phyloP scores from a whole-genome alignment of 2,888 invertebrate genomes.

The Apotomis betuletana region DNA sequence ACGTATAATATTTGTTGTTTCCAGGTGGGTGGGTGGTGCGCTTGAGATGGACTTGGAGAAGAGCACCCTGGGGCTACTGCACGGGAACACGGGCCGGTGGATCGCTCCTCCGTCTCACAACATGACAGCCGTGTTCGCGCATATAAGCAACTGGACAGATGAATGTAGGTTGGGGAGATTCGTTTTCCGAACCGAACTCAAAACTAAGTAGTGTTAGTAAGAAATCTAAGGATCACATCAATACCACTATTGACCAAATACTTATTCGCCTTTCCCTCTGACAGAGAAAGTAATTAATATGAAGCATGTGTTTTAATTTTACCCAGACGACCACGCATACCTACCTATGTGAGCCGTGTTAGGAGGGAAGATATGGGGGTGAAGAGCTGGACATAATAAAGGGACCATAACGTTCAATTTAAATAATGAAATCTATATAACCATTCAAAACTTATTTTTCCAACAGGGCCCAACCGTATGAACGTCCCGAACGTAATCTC shows the following conservation, averaged over 20 bases:
- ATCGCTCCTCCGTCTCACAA: slow-evolving; percentile 84
- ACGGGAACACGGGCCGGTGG: slow-evolving; percentile 85
- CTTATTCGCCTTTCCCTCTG: no score
- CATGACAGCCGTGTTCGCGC: slow-evolving; percentile 71
- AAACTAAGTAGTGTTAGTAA: no score
- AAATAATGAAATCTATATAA: no score
- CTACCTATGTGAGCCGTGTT: no score
- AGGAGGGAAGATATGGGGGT: no score
- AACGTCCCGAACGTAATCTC: slow-evolving; percentile 79
- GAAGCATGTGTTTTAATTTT: no score
- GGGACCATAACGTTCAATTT: no score
- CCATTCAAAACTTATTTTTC: neutral
- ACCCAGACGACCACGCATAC: no score
- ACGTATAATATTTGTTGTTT: slow-evolving; percentile 41
- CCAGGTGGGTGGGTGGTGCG: slow-evolving; percentile 83
- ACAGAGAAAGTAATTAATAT: no score
- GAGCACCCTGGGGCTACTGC: slow-evolving; percentile 84
- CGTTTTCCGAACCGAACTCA: neutral
- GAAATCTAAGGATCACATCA: no score
- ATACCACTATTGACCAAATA: no score
- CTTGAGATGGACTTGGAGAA: slow-evolving; percentile 82
- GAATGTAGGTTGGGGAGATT: slow-evolving; percentile 66
- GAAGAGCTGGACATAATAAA: no score
- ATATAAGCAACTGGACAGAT: slow-evolving; percentile 69
- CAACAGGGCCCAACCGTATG: slow-evolving; percentile 80